Percentiles rank a stretch among this genome's conserved stretches.
Evolutionary conservation across 2,113 vertebrate species (phyloP).

Genomic region (Aptenodytes patagonicus): DNA sequence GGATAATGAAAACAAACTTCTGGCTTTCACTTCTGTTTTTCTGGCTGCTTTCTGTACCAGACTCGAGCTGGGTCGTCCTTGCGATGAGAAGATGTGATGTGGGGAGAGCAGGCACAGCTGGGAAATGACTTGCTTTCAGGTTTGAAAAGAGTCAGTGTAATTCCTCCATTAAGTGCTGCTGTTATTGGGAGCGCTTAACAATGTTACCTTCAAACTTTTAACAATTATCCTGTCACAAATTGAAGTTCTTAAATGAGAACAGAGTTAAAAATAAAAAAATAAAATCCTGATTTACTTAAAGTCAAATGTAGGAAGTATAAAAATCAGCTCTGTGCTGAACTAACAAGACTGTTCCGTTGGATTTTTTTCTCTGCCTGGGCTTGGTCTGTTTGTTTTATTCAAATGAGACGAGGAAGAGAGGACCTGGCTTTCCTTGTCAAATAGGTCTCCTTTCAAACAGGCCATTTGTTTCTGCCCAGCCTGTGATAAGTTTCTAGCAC

Average conservation of each 20-base stretch:
- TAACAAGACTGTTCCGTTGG: background rate
- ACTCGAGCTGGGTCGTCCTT: background rate
- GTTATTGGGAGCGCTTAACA: background rate
- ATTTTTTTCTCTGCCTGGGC: background rate
- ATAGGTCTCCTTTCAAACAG: background rate
- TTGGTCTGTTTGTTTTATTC: conserved; percentile 58
- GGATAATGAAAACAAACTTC: background rate
- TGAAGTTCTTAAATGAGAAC: background rate
- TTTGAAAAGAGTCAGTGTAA: background rate
- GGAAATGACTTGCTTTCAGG: background rate
- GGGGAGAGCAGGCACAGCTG: background rate
- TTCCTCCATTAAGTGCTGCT: background rate
- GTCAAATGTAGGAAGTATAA: background rate
- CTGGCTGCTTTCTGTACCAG: background rate
- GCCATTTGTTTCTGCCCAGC: background rate
- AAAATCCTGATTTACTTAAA: background rate
- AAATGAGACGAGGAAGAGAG: background rate
- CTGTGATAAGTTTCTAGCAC: background rate
- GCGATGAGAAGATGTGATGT: background rate
- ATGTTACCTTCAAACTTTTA: background rate
- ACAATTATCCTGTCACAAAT: background rate
- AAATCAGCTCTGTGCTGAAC: background rate
- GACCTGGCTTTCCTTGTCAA: background rate
- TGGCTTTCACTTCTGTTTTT: conserved; percentile 38
- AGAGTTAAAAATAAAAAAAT: background rate